phyloP scores from a whole-genome alignment of 2,888 invertebrate species.

The Hypena proboscidalis region DNA sequence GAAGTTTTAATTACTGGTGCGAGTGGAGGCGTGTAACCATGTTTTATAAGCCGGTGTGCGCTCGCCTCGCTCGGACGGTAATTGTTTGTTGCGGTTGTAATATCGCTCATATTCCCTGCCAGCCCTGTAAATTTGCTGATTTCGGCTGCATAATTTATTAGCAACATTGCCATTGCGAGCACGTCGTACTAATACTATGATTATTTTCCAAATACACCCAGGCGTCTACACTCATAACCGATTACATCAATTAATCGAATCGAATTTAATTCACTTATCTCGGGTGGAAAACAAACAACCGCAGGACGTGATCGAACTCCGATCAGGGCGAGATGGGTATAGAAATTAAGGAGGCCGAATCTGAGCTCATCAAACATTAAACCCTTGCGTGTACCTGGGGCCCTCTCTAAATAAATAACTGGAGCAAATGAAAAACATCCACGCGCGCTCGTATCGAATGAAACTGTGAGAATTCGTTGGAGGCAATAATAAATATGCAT shows the following conservation, averaged over 20 bases:
- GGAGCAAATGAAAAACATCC: conserved; percentile 81
- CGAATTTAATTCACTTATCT: conserved; percentile 62
- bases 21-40: conserved; percentile 55
- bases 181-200: conserved; percentile 29
- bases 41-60: conserved; percentile 56
- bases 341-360: conserved; percentile 75
- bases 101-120: conserved; percentile 60
- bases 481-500: conserved; percentile 84
- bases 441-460: conserved; percentile 65
- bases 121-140: conserved; percentile 58
- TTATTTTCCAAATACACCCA: conserved; percentile 37
- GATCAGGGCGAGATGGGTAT: conserved; percentile 57
- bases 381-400: conserved; percentile 67
- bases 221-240: conserved; percentile 22
- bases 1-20: conserved; percentile 73
- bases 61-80: conserved; percentile 54
- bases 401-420: conserved; percentile 78
- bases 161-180: conserved; percentile 43
- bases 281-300: conserved; percentile 49
- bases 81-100: conserved; percentile 72
- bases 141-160: conserved; percentile 60
- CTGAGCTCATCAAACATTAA: conserved; percentile 82
- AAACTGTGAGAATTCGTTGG: conserved; percentile 75
- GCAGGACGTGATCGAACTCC: conserved; percentile 64
- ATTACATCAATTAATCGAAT: conserved; percentile 44